Percentiles rank a stretch among this genome's conserved stretches.
Conservation (phyloP, 1,140 invertebrate genomes). For the Cydia strobilella region DNA sequence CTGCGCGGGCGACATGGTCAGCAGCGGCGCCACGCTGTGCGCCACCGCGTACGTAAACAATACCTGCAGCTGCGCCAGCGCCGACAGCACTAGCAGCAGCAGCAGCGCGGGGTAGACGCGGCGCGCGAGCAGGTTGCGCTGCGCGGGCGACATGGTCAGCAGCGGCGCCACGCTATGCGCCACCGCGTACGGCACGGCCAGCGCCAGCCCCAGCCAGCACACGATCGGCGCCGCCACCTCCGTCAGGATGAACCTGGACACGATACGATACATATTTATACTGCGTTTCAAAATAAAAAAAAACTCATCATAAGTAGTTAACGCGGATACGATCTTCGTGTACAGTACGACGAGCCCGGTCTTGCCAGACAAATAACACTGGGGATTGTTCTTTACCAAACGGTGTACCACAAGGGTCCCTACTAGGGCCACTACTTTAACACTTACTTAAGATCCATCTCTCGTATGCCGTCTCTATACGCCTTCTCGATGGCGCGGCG, state of each 20-base stretch:
- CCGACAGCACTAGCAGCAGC: constrained; percentile 84
- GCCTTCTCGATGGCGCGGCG: constrained; percentile 95
- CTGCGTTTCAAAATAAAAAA: too few species aligned
- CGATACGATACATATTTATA: constrained; percentile 6
- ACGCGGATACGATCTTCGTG: too few species aligned
- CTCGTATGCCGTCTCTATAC: constrained; percentile 93
- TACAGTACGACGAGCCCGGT: too few species aligned
- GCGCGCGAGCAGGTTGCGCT: constrained; percentile 89
- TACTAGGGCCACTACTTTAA: background rate
- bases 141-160: constrained; percentile 86
- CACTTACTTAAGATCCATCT: constrained; percentile 90
- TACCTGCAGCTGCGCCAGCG: constrained; percentile 87
- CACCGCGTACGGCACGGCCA: constrained; percentile 94
- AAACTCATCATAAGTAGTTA: too few species aligned
- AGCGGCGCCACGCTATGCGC: constrained; percentile 92
- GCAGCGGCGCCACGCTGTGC: background rate
- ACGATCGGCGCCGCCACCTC: constrained; percentile 95
- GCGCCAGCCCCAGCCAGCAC: constrained; percentile 90
- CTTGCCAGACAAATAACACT: too few species aligned
- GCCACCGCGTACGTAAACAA: background rate
- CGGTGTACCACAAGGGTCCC: background rate
- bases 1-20: constrained; percentile 79
- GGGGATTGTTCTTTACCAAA: too few species aligned
- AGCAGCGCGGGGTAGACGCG: constrained; percentile 95
- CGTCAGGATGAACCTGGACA: constrained; percentile 88